A percentile compares a stretch with the other conserved stretches of the same genome.
These are phyloP conservation scores for Phortica okadai DNA, from an alignment of 2,888 invertebrate genomes.

Conservation along the genomic window DNA sequence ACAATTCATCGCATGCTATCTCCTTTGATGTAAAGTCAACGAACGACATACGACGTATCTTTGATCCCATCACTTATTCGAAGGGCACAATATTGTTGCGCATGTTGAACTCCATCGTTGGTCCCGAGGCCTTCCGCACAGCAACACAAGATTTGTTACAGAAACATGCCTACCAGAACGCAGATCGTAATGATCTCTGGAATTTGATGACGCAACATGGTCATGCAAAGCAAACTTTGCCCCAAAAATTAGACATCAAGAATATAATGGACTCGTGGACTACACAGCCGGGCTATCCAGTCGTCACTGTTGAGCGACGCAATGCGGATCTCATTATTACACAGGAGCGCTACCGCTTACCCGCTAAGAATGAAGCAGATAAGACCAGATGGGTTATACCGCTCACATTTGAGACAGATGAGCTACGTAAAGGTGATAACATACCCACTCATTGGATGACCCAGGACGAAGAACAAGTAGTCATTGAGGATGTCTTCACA, in stretches of 20 bases:
- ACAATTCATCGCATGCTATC: conserved; percentile 82
- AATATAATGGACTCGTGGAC: conserved; percentile 84
- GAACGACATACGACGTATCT: conserved; percentile 82
- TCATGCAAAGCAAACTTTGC: conserved; percentile 73
- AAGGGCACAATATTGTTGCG: conserved; percentile 85
- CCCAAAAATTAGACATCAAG: conserved; percentile 77
- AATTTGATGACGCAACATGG: conserved; percentile 80
- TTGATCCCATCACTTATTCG: conserved; percentile 84
- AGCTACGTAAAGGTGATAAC: conserved; percentile 65
- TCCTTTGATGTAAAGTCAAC: conserved; percentile 81
- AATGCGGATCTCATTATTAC: conserved; percentile 66
- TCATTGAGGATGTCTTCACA: conserved; percentile 69
- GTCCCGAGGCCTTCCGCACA: conserved; percentile 79
- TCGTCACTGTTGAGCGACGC: conserved; percentile 79
- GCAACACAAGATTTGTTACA: conserved; percentile 79
- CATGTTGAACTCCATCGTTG: conserved; percentile 85
- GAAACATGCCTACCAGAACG: conserved; percentile 79
- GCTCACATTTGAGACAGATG: conserved; percentile 74
- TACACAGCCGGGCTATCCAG: conserved; percentile 82
- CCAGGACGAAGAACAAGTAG: conserved; percentile 64
- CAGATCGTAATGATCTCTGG: conserved; percentile 83
- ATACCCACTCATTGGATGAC: conserved; percentile 74
- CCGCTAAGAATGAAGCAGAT: conserved; percentile 67
- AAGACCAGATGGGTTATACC: conserved; percentile 74
- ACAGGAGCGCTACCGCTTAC: conserved; percentile 74